A percentile compares a stretch with the other conserved stretches of the same genome.
Evolutionary conservation across 2,797 vertebrate genomes (phyloP).

Genomic region (Merluccius polli): DNA sequence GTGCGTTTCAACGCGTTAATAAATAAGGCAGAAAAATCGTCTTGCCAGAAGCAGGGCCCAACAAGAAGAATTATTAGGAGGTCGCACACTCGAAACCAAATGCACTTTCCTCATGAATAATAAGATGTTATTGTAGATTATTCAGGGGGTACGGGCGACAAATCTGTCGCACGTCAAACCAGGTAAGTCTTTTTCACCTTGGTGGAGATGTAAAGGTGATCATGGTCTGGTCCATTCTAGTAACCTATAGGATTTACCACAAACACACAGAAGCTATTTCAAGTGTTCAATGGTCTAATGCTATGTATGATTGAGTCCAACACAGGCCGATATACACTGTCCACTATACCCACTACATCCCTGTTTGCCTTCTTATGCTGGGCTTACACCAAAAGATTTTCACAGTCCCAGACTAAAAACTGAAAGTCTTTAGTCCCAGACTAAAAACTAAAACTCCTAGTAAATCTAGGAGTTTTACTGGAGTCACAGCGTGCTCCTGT

Average conservation of each 20-base stretch:
- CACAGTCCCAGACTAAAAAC: too few relatives aligned
- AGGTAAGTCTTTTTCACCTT: conserved; percentile 29
- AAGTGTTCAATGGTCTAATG: too few relatives aligned
- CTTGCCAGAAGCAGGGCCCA: conserved; percentile 41
- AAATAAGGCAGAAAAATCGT: conserved; percentile 42
- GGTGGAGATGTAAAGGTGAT: conserved; percentile 24
- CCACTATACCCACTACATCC: neutral
- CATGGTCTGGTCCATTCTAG: neutral
- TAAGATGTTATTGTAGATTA: conserved; percentile 47
- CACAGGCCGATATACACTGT: neutral
- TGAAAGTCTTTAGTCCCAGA: too few relatives aligned
- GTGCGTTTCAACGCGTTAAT: conserved; percentile 42
- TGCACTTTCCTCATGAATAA: conserved; percentile 59
- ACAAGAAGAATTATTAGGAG: conserved; percentile 37
- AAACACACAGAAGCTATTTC: too few relatives aligned
- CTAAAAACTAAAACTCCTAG: too few relatives aligned
- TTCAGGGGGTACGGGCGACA: conserved; percentile 39
- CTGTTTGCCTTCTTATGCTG: neutral
- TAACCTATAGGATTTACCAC: neutral
- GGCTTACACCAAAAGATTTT: too few relatives aligned
- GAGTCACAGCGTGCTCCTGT: too few relatives aligned
- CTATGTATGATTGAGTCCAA: too few relatives aligned
- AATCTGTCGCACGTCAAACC: conserved; percentile 36
- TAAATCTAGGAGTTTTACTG: too few relatives aligned
- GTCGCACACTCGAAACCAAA: conserved; percentile 53